Conservation (phyloP, 2,113 vertebrate species). For the Callopanchax toddi region DNA sequence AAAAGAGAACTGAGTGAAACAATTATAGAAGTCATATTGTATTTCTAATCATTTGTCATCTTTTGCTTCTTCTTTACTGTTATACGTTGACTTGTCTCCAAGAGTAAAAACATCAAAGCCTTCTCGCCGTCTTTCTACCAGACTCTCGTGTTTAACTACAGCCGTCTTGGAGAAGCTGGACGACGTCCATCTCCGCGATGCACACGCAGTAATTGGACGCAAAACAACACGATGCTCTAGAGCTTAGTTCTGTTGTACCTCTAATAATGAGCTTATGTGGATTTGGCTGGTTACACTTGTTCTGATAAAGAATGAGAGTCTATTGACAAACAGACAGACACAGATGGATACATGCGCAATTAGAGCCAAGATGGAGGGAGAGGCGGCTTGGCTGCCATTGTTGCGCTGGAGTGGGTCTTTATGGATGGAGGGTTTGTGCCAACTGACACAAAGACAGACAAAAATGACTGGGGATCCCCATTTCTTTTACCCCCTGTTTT, state of each 20-base stretch:
- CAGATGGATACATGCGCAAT: conserved; percentile 41
- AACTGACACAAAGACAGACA: conserved; percentile 47
- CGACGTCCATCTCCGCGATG: conserved; percentile 28
- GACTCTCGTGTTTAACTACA: conserved; percentile 23
- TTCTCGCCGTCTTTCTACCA: neutral
- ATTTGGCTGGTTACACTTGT: conserved; percentile 55
- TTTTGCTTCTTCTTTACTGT: neutral
- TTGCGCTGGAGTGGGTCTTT: conserved; percentile 29
- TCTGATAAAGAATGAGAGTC: conserved; percentile 52
- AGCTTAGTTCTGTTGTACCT: conserved; percentile 65
- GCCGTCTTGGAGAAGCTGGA: conserved; percentile 25
- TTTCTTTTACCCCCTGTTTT: conserved; percentile 1
- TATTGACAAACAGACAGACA: conserved; percentile 58
- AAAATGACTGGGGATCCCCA: conserved; percentile 59
- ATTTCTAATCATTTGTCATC: neutral
- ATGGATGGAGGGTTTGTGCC: conserved; percentile 25
- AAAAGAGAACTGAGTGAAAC: neutral
- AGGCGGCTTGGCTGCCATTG: conserved; percentile 41
- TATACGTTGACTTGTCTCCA: neutral
- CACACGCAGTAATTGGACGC: conserved; percentile 36
- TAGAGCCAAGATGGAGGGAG: conserved; percentile 60
- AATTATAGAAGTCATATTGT: neutral
- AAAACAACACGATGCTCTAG: conserved; percentile 42
- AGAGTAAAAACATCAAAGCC: neutral
- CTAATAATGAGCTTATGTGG: conserved; percentile 69